Evolutionary conservation across 2,797 vertebrate genomes (phyloP).

Genomic region (Myotis daubentonii): DNA sequence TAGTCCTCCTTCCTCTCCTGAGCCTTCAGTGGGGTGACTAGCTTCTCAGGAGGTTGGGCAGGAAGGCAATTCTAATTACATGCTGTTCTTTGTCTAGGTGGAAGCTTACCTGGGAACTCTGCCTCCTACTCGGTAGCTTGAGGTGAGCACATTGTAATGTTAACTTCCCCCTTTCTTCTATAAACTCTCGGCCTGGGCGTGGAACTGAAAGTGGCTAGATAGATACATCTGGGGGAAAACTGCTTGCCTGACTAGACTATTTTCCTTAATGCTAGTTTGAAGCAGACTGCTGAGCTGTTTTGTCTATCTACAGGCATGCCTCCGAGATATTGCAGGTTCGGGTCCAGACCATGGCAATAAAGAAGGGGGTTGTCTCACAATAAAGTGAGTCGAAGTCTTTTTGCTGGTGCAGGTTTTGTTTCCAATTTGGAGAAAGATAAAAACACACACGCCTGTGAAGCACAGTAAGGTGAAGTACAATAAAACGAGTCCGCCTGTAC

Average conservation of each 20-base stretch:
- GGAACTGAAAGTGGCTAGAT: background rate
- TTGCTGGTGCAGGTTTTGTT: background rate
- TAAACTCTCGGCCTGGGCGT: background rate
- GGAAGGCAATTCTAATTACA: background rate
- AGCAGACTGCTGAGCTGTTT: background rate
- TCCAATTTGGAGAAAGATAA: background rate
- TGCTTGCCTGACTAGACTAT: background rate
- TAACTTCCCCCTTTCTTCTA: constrained; percentile 20
- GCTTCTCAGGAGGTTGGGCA: background rate
- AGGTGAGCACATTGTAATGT: background rate
- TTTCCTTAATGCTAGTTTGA: constrained; percentile 34
- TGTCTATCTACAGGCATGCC: background rate
- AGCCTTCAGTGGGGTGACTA: background rate
- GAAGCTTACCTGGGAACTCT: background rate
- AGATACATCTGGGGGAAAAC: background rate
- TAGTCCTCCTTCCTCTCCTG: background rate
- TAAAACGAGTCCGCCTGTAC: background rate
- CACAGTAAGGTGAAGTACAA: background rate
- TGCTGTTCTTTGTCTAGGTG: background rate
- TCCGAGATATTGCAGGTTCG: background rate
- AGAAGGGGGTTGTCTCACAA: background rate
- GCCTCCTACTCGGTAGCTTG: background rate
- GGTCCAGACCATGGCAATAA: background rate
- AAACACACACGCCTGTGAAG: background rate
- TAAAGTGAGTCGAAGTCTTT: background rate